Evolutionary conservation across 1,140 invertebrate genomes (phyloP).

Genomic region (Heliconius nattereri): DNA sequence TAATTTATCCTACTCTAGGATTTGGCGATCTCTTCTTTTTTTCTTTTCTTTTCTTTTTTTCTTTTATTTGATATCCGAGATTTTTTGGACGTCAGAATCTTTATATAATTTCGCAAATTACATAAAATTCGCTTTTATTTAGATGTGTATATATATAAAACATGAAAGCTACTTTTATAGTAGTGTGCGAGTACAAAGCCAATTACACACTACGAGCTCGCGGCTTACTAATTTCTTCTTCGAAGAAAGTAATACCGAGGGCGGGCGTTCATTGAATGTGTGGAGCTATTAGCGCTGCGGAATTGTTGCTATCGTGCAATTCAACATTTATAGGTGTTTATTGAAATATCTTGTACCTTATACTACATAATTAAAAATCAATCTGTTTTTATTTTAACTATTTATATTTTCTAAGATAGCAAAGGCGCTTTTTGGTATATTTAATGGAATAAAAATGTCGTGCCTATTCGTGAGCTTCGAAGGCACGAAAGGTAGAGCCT

Average conservation of each 20-base stretch:
- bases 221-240: neutral
- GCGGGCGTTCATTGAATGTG: neutral
- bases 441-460: slow-evolving; percentile 17
- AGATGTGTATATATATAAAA: neutral
- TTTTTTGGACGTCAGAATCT: too few relatives aligned
- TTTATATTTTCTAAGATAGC: neutral
- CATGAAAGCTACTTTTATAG: neutral
- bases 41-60: too few relatives aligned
- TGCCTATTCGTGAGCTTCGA: slow-evolving; percentile 23
- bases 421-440: neutral
- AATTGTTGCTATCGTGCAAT: neutral
- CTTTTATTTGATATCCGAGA: too few relatives aligned
- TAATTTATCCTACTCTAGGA: neutral
- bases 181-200: neutral
- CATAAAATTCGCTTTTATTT: neutral
- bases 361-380: too few relatives aligned
- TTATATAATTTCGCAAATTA: neutral
- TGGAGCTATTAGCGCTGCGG: slow-evolving; percentile 1
- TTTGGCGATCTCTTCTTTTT: neutral
- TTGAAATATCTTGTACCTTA: too few relatives aligned
- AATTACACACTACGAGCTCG: neutral
- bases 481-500: slow-evolving; percentile 33
- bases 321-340: neutral
- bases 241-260: neutral
- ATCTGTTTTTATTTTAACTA: too few relatives aligned